Conservation (phyloP, 2,888 invertebrate genomes). For the Malachius bipustulatus region DNA sequence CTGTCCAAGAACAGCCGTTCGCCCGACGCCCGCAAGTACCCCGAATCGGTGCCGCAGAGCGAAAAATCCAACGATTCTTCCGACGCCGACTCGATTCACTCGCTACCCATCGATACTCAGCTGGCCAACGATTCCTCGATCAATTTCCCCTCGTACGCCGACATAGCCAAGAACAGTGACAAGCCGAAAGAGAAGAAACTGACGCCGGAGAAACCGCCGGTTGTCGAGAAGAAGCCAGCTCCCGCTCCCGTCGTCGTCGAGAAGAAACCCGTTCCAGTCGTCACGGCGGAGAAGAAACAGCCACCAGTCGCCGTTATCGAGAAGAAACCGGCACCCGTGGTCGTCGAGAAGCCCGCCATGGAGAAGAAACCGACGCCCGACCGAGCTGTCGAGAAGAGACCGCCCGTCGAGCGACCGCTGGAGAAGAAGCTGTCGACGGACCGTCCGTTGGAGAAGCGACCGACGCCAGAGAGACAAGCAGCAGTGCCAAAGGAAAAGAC, state of each 20-base stretch:
- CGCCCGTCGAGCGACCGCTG: too few species aligned
- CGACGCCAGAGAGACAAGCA: too few species aligned
- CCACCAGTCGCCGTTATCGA: background rate
- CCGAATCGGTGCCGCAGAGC: constrained; percentile 67
- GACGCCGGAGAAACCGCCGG: constrained; percentile 11
- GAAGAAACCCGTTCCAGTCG: background rate
- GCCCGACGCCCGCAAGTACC: constrained; percentile 49
- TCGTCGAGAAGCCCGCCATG: background rate
- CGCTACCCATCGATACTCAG: constrained; percentile 51
- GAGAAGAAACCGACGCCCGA: too few species aligned
- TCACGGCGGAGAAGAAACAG: background rate
- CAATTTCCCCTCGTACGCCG: constrained; percentile 56
- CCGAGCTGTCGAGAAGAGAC: background rate
- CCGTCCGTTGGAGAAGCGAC: background rate
- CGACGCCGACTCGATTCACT: constrained; percentile 75
- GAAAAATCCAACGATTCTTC: constrained; percentile 75
- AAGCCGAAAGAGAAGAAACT: constrained; percentile 27
- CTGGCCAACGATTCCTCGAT: constrained; percentile 17
- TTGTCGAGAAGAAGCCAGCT: constrained; percentile 15
- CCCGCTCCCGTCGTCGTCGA: background rate
- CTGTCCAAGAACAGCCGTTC: constrained; percentile 16
- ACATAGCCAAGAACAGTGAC: constrained; percentile 54
- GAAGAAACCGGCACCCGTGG: background rate
- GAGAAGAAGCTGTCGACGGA: background rate
- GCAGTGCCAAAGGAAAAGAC: too few species aligned